Evolutionary conservation across 2,888 invertebrate genomes (phyloP).

Genomic region (Uropetala carovei): DNA sequence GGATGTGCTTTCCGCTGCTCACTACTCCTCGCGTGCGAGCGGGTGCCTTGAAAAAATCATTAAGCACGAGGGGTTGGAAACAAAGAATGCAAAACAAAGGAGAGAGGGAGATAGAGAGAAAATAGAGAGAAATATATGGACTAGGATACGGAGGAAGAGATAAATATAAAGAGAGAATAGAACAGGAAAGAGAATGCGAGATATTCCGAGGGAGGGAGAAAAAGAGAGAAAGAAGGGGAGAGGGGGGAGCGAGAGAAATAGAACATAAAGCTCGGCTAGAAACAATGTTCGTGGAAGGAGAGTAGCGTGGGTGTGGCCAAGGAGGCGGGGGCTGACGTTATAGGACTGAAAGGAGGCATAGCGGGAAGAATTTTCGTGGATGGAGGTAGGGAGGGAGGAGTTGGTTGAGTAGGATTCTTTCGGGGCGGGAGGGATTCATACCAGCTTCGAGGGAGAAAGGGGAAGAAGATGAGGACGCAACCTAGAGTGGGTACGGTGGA

Average conservation of each 20-base stretch:
- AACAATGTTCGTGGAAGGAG: neutral
- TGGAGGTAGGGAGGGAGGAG: neutral
- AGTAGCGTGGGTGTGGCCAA: neutral
- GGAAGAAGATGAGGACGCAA: no score
- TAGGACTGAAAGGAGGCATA: neutral
- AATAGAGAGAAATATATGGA: no score
- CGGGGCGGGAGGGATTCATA: no score
- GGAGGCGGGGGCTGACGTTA: neutral
- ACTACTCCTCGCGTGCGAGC: neutral
- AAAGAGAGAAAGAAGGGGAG: neutral
- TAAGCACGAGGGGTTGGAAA: no score
- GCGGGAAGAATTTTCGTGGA: constrained; percentile 1
- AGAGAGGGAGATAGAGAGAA: no score
- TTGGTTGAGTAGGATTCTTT: neutral
- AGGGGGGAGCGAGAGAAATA: neutral
- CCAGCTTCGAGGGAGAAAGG: no score
- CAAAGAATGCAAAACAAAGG: no score
- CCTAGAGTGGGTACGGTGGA: no score
- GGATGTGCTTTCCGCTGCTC: no score
- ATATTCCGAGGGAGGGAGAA: neutral
- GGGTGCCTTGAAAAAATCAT: no score
- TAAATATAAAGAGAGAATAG: neutral
- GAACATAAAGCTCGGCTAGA: neutral
- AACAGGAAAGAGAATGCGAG: neutral
- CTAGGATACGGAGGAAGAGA: no score